Percentiles rank a stretch among this genome's conserved stretches.
Evolutionary conservation across 2,888 invertebrate genomes (phyloP).

Genomic region (Prenolepis imparis): DNA sequence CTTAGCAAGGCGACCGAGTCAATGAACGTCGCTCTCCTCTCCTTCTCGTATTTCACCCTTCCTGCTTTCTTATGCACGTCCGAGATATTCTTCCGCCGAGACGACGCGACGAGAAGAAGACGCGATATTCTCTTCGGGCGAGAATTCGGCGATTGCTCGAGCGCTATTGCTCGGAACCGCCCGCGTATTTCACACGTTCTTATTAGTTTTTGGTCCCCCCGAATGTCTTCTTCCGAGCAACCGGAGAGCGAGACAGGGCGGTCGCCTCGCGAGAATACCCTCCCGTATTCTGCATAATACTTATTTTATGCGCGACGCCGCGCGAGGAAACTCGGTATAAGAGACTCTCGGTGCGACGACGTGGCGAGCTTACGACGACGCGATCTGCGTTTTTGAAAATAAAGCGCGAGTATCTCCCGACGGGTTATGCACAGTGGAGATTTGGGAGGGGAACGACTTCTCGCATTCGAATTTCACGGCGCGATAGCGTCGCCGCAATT

Average conservation of each 20-base stretch:
- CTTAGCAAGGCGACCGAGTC: slow-evolving; percentile 78
- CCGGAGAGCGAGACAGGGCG: slow-evolving; percentile 51
- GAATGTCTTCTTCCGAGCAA: slow-evolving; percentile 46
- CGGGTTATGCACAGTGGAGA: slow-evolving; percentile 35
- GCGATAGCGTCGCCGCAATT: slow-evolving; percentile 44
- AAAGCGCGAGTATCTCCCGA: slow-evolving; percentile 61
- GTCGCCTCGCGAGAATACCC: slow-evolving; percentile 59
- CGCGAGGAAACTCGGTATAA: slow-evolving; percentile 72
- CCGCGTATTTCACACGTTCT: slow-evolving; percentile 75
- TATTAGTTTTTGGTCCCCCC: slow-evolving; percentile 72
- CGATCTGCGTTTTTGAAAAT: slow-evolving; percentile 64
- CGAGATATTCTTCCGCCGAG: slow-evolving; percentile 7
- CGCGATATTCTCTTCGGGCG: slow-evolving; percentile 37
- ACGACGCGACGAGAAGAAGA: not conserved
- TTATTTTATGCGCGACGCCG: slow-evolving; percentile 76
- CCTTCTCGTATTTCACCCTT: slow-evolving; percentile 19
- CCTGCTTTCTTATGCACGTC: slow-evolving; percentile 34
- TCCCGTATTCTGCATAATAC: slow-evolving; percentile 74
- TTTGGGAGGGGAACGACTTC: not conserved
- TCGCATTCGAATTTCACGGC: slow-evolving; percentile 43
- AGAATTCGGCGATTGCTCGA: slow-evolving; percentile 61
- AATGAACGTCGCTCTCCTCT: slow-evolving; percentile 60
- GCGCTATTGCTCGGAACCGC: slow-evolving; percentile 74
- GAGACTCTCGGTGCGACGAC: slow-evolving; percentile 64
- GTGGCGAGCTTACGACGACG: slow-evolving; percentile 50